Conservation (phyloP, 2,888 invertebrate species). For the Siphlonurus alternatus region DNA sequence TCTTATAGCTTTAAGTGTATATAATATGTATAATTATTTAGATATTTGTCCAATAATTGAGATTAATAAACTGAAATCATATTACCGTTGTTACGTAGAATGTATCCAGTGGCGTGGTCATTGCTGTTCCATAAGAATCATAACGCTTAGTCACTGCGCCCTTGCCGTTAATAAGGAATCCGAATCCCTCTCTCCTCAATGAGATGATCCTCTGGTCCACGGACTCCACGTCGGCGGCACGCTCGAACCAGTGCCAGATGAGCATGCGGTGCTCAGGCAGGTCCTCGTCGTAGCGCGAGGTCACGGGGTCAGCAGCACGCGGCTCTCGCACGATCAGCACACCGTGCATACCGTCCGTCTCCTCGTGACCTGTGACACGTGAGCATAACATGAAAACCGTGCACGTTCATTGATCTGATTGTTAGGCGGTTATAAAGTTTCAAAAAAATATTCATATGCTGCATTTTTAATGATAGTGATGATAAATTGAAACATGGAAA, state of each 20-base stretch:
- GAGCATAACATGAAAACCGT: too few species aligned
- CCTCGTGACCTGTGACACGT: slow-evolving; percentile 25
- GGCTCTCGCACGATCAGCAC: slow-evolving; percentile 25
- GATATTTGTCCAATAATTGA: too few species aligned
- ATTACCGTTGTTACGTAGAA: slow-evolving; percentile 19
- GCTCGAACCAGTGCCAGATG: slow-evolving; percentile 30
- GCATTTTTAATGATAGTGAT: too few species aligned
- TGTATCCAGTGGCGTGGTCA: slow-evolving; percentile 17
- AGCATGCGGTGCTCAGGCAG: slow-evolving; percentile 30
- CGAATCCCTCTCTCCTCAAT: slow-evolving; percentile 15
- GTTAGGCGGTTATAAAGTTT: too few species aligned
- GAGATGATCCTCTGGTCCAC: not conserved
- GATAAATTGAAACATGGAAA: too few species aligned
- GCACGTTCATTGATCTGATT: too few species aligned
- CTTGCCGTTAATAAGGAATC: slow-evolving; percentile 21
- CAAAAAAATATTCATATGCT: too few species aligned
- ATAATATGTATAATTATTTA: too few species aligned
- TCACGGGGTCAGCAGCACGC: slow-evolving; percentile 18
- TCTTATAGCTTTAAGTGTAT: too few species aligned
- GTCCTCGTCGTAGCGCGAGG: slow-evolving; percentile 28
- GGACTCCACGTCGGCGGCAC: slow-evolving; percentile 12
- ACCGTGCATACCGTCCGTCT: slow-evolving; percentile 29
- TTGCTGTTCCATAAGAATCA: slow-evolving; percentile 11
- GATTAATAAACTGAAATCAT: too few species aligned
- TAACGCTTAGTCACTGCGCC: slow-evolving; percentile 16